These are phyloP conservation scores for Phaethon lepturus DNA, from an alignment of 2,113 vertebrate genomes.

Conservation along the genomic window DNA sequence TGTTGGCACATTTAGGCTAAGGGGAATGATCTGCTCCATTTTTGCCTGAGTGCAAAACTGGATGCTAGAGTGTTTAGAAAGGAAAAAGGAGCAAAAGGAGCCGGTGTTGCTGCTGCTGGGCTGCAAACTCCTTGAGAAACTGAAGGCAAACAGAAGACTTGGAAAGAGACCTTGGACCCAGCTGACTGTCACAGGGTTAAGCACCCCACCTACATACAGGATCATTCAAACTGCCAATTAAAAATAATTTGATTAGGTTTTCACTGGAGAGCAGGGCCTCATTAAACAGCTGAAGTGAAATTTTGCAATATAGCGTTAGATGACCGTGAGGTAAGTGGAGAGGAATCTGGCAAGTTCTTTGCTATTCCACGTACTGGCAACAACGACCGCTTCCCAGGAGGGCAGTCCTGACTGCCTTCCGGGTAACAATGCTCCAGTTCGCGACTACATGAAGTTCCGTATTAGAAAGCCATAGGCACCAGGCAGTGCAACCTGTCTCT, in stretches of 20 bases:
- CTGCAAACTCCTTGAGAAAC: not conserved
- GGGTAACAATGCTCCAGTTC: not conserved
- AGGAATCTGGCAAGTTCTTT: slow-evolving; percentile 27
- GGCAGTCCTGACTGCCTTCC: not conserved
- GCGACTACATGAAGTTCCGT: not conserved
- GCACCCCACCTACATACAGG: not conserved
- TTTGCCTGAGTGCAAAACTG: not conserved
- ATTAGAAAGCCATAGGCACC: not conserved
- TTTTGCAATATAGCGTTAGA: slow-evolving; percentile 30
- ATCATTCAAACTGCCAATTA: slow-evolving; percentile 20
- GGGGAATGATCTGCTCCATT: not conserved
- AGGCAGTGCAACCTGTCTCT: not conserved
- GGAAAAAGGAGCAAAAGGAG: not conserved
- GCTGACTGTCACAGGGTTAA: not conserved
- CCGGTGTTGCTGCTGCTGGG: not conserved
- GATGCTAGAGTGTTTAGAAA: not conserved
- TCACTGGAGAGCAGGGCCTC: slow-evolving; percentile 7
- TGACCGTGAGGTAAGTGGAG: slow-evolving; percentile 2
- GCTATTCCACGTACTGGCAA: not conserved
- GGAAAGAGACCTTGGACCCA: not conserved
- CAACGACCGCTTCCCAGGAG: not conserved
- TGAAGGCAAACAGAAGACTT: not conserved
- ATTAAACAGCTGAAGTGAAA: slow-evolving; percentile 5
- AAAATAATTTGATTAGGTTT: slow-evolving; percentile 11
- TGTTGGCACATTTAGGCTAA: not conserved